Percentiles rank a stretch among this genome's conserved stretches.
These are phyloP conservation scores for Chymomyza fuscimana DNA, from an alignment of 2,888 invertebrate species.

Conservation along the genomic window DNA sequence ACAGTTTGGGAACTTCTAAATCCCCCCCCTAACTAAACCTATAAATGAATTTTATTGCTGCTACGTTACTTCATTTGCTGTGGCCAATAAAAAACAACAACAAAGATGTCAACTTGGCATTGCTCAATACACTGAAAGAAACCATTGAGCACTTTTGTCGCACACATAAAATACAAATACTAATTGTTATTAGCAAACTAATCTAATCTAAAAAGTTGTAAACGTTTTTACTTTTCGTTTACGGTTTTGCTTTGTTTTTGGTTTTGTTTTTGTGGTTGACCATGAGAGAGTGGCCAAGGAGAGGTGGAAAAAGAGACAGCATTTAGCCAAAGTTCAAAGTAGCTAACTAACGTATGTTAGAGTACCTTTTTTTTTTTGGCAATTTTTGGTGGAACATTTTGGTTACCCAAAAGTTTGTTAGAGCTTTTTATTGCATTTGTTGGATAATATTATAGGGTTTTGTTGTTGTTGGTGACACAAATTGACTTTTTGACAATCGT, in stretches of 20 bases:
- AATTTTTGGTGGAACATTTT: slow-evolving; percentile 48
- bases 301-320: background rate
- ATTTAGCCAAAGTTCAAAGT: slow-evolving; percentile 33
- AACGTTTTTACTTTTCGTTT: slow-evolving; percentile 61
- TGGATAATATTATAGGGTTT: slow-evolving; percentile 61
- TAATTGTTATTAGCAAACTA: slow-evolving; percentile 78
- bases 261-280: slow-evolving; percentile 53
- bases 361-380: slow-evolving; percentile 59
- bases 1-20: slow-evolving; percentile 25
- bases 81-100: slow-evolving; percentile 64
- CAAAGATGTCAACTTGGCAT: background rate
- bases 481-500: slow-evolving; percentile 60
- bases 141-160: slow-evolving; percentile 37
- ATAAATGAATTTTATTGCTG: slow-evolving; percentile 7
- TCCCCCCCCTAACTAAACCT: background rate
- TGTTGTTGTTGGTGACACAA: slow-evolving; percentile 61
- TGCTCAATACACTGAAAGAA: slow-evolving; percentile 1
- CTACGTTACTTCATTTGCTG: slow-evolving; percentile 64
- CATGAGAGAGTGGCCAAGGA: slow-evolving; percentile 18
- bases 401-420: slow-evolving; percentile 48
- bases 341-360: slow-evolving; percentile 54
- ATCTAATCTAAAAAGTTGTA: slow-evolving; percentile 78
- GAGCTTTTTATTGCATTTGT: background rate
- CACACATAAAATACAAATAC: slow-evolving; percentile 75
- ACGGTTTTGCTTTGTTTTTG: slow-evolving; percentile 26